These are phyloP conservation scores for Pogonus chalceus DNA, from an alignment of 1,140 invertebrate genomes.

Conservation along the genomic window DNA sequence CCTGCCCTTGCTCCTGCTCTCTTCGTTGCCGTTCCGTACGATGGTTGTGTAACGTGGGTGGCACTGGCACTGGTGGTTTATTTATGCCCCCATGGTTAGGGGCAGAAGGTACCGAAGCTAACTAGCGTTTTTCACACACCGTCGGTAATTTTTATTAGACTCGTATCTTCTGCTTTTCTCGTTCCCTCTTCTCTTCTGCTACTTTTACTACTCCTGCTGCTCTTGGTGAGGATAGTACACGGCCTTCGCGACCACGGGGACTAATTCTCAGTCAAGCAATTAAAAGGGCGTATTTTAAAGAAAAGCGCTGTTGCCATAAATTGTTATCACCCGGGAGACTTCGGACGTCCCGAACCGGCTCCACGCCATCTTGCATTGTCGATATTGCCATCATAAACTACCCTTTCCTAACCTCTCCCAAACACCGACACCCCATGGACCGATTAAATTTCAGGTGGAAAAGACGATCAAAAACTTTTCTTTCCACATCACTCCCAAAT, in stretches of 20 bases:
- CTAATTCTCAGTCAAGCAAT: conserved; percentile 11
- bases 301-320: conserved; percentile 11
- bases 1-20: no score
- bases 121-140: conserved; percentile 1
- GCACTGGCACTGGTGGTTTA: not conserved
- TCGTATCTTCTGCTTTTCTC: conserved; percentile 4
- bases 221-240: no score
- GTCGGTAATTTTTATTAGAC: conserved; percentile 5
- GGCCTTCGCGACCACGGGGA: no score
- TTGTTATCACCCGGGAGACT: conserved; percentile 11
- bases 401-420: no score
- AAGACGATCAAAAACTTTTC: no score
- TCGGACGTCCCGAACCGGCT: not conserved
- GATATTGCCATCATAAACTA: conserved; percentile 2
- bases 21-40: not conserved
- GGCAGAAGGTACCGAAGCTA: not conserved
- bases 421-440: no score
- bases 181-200: not conserved
- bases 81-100: not conserved
- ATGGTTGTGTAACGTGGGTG: not conserved
- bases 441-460: no score
- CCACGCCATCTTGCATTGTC: not conserved
- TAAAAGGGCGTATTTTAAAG: conserved; percentile 11
- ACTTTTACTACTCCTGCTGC: no score
- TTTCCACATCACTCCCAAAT: no score